These are phyloP conservation scores for Grammomys dolichurus DNA, from an alignment of 2,113 vertebrate genomes.

Conservation along the genomic window DNA sequence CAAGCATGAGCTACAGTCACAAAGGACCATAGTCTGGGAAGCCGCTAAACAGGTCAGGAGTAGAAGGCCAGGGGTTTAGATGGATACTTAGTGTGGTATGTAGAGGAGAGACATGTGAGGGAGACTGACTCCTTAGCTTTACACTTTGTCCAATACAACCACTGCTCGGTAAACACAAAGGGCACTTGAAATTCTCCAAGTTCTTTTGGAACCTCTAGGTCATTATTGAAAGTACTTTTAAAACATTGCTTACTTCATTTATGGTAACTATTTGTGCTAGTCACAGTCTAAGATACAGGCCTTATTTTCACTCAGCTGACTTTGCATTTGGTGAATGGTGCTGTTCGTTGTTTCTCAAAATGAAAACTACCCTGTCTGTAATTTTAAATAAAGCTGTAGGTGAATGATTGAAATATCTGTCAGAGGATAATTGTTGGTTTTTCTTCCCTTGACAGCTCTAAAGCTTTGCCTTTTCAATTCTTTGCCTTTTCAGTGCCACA, in stretches of 20 bases:
- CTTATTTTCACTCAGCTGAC: background rate
- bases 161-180: background rate
- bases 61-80: background rate
- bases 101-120: background rate
- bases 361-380: background rate
- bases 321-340: background rate
- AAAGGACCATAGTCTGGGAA: background rate
- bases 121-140: background rate
- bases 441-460: background rate
- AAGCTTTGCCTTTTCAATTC: conserved; percentile 25
- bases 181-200: background rate
- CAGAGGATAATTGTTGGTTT: conserved; percentile 21
- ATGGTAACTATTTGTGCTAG: background rate
- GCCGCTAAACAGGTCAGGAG: background rate
- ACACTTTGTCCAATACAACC: too few relatives aligned
- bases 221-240: background rate
- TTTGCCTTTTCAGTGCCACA: background rate
- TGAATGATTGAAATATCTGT: conserved; percentile 28
- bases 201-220: background rate
- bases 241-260: background rate
- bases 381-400: conserved; percentile 12
- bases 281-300: background rate
- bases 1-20: background rate
- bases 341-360: background rate
- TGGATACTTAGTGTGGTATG: background rate